Evolutionary conservation across 2,113 vertebrate species (phyloP).

Genomic region (Pipra filicauda): DNA sequence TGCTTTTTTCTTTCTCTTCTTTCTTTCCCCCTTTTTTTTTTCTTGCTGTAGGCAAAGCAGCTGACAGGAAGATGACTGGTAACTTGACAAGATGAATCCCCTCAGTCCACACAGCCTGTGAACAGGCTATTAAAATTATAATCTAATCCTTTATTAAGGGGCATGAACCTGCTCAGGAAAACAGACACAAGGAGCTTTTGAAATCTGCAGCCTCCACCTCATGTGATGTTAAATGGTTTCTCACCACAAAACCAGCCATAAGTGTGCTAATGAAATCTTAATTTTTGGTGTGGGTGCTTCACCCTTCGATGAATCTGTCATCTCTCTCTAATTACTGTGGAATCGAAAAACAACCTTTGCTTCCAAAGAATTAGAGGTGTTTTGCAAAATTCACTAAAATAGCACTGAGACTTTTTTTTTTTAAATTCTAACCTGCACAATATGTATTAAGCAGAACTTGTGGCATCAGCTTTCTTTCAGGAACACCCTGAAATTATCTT

Average conservation of each 20-base stretch:
- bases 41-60: slow-evolving; percentile 16
- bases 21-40: not conserved
- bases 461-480: not conserved
- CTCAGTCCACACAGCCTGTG: not conserved
- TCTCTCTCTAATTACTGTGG: not conserved
- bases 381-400: not conserved
- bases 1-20: not conserved
- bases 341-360: not conserved
- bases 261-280: not conserved
- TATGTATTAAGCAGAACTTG: not conserved
- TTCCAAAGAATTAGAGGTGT: not conserved
- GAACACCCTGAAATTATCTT: not conserved
- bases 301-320: not conserved
- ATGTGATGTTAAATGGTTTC: not conserved
- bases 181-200: slow-evolving; percentile 9
- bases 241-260: not conserved
- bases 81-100: slow-evolving; percentile 33
- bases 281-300: not conserved
- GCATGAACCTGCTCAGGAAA: not conserved
- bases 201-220: not conserved
- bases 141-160: slow-evolving; percentile 40
- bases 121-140: slow-evolving; percentile 32
- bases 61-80: slow-evolving; percentile 51
- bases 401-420: not conserved
- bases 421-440: not conserved